Percentiles rank a stretch among this genome's conserved stretches.
Evolutionary conservation across 2,888 invertebrate genomes (phyloP).

Genomic region (Xestoiulus laeticollis): DNA sequence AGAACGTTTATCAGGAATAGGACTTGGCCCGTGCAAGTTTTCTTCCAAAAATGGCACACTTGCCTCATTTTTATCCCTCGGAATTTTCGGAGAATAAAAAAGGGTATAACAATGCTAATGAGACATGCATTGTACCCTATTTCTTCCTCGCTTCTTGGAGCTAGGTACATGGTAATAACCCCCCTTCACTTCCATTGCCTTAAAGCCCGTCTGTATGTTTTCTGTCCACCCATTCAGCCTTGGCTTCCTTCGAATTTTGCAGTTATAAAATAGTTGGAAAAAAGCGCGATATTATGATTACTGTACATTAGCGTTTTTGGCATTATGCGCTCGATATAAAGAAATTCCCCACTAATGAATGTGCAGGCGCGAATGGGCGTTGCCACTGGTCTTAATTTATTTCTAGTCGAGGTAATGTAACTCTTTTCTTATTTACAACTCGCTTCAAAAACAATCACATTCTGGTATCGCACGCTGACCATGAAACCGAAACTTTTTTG

Average conservation of each 20-base stretch:
- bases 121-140: neutral
- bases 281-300: slow-evolving; percentile 14
- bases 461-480: neutral
- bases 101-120: neutral
- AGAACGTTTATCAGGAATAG: neutral
- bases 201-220: too few relatives aligned
- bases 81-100: slow-evolving; percentile 1
- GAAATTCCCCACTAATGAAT: neutral
- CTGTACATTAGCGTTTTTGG: neutral
- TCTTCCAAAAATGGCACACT: neutral
- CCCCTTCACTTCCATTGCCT: neutral
- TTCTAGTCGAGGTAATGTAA: neutral
- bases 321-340: slow-evolving; percentile 9
- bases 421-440: neutral
- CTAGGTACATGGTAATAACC: neutral
- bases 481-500: neutral
- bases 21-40: neutral
- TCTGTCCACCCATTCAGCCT: neutral
- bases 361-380: neutral
- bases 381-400: neutral
- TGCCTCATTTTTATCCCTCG: neutral
- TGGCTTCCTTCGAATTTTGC: neutral
- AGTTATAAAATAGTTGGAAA: neutral
- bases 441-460: neutral
- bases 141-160: neutral